Percentiles rank a stretch among this genome's conserved stretches.
phyloP scores from a whole-genome alignment of 2,888 invertebrate genomes.

The Leptinotarsa rubiginosa region DNA sequence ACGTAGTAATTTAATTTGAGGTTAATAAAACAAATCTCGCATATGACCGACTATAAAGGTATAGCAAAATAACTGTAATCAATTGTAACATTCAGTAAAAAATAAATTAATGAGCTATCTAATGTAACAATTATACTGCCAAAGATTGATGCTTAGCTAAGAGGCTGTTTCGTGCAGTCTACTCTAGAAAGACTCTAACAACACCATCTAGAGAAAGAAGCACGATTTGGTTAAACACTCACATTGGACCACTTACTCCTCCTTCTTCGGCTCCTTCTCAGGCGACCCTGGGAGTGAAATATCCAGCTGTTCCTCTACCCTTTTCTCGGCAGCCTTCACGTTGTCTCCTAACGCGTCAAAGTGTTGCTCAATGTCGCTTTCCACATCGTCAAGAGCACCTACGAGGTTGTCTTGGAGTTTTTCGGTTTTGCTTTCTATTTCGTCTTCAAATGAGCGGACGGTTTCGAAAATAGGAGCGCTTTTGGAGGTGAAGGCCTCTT shows the following conservation, averaged over 20 bases:
- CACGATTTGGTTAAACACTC: conserved; percentile 56
- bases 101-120: not conserved
- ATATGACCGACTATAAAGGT: too few relatives aligned
- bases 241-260: conserved; percentile 63
- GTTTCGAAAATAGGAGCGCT: conserved; percentile 49
- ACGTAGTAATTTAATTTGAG: too few relatives aligned
- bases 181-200: conserved; percentile 40
- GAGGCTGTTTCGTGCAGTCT: conserved; percentile 42
- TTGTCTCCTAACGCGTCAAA: conserved; percentile 55
- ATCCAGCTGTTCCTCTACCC: conserved; percentile 54
- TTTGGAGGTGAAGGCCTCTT: conserved; percentile 44
- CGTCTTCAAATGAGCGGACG: conserved; percentile 45
- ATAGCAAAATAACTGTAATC: too few relatives aligned
- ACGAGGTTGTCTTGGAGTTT: conserved; percentile 51
- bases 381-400: conserved; percentile 54
- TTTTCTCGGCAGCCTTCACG: conserved; percentile 51
- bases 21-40: too few relatives aligned
- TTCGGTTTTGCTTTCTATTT: conserved; percentile 44
- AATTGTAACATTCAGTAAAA: too few relatives aligned
- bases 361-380: conserved; percentile 54
- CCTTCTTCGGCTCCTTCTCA: conserved; percentile 56
- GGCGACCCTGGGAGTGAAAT: conserved; percentile 49
- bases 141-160: not conserved
- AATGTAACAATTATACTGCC: not conserved
- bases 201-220: conserved; percentile 43